A percentile compares a stretch with the other conserved stretches of the same genome.
Evolutionary conservation across 1,140 invertebrate species (phyloP).

Genomic region (Luehdorfia chinensis): DNA sequence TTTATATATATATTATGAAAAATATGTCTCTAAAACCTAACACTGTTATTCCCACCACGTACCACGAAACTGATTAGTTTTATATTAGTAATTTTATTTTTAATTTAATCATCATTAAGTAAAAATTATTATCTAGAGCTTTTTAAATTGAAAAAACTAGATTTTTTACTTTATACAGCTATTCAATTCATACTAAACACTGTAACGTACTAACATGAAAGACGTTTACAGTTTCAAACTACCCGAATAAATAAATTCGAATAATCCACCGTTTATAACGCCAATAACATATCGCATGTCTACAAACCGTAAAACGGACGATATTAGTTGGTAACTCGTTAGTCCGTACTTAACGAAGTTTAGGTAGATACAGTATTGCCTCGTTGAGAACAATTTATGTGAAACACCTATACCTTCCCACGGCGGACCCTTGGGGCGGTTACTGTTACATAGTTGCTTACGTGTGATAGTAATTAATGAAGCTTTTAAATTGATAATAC

Average conservation of each 20-base stretch:
- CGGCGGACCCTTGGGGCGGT: slow-evolving; percentile 16
- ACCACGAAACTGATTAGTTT: no score
- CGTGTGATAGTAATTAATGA: neutral
- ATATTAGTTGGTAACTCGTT: slow-evolving; percentile 54
- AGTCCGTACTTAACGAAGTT: slow-evolving; percentile 26
- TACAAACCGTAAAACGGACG: slow-evolving; percentile 41
- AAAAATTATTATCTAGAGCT: no score
- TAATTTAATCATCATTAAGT: no score
- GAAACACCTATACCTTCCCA: slow-evolving; percentile 26
- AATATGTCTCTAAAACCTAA: no score
- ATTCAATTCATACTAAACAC: no score
- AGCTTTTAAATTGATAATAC: slow-evolving; percentile 1
- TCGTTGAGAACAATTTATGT: slow-evolving; percentile 24
- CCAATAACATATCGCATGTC: slow-evolving; percentile 32
- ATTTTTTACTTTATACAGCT: no score
- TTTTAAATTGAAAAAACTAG: no score
- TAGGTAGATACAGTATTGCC: slow-evolving; percentile 18
- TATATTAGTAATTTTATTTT: no score
- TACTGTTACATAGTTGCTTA: neutral
- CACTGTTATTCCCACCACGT: no score
- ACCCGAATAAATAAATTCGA: slow-evolving; percentile 23
- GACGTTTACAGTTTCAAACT: slow-evolving; percentile 17
- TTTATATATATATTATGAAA: no score
- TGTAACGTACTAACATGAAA: slow-evolving; percentile 12
- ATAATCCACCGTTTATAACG: slow-evolving; percentile 16